Evolutionary conservation across 2,113 vertebrate species (phyloP).

Genomic region (Carassius auratus): DNA sequence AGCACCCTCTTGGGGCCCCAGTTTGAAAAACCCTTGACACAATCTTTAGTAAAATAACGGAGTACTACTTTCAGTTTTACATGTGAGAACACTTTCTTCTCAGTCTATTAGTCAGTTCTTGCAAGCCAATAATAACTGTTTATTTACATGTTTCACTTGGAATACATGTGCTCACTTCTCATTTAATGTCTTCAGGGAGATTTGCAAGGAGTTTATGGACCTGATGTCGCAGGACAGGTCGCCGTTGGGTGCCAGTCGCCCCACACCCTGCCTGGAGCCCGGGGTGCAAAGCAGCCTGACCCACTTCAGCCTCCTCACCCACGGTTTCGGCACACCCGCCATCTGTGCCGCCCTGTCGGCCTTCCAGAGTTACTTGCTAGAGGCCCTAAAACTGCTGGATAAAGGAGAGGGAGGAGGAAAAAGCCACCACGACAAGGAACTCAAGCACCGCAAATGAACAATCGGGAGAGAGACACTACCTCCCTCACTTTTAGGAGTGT

Average conservation of each 20-base stretch:
- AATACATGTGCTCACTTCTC: neutral
- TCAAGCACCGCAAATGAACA: conserved; percentile 78
- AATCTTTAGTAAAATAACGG: neutral
- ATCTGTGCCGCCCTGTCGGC: conserved; percentile 95
- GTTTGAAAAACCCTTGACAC: neutral
- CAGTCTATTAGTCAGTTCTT: no score
- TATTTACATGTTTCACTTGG: neutral
- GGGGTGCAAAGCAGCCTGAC: conserved; percentile 93
- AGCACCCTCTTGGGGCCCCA: no score
- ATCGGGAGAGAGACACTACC: conserved; percentile 24
- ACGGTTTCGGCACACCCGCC: conserved; percentile 92
- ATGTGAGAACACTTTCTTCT: no score
- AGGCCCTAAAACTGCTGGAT: conserved; percentile 95
- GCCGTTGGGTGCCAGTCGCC: conserved; percentile 90
- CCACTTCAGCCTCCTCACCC: conserved; percentile 97
- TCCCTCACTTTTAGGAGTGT: conserved; percentile 34
- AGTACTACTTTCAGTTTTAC: neutral
- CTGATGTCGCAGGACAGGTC: conserved; percentile 97
- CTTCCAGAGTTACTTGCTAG: conserved; percentile 98
- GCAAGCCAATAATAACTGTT: no score
- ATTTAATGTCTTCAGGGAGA: conserved; percentile 80
- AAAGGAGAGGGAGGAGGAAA: conserved; percentile 79
- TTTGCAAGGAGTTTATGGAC: conserved; percentile 97
- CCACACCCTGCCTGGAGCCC: conserved; percentile 88
- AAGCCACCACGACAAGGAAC: conserved; percentile 76